phyloP scores from a whole-genome alignment of 2,888 invertebrate species.

The Xanthorhoe designata region DNA sequence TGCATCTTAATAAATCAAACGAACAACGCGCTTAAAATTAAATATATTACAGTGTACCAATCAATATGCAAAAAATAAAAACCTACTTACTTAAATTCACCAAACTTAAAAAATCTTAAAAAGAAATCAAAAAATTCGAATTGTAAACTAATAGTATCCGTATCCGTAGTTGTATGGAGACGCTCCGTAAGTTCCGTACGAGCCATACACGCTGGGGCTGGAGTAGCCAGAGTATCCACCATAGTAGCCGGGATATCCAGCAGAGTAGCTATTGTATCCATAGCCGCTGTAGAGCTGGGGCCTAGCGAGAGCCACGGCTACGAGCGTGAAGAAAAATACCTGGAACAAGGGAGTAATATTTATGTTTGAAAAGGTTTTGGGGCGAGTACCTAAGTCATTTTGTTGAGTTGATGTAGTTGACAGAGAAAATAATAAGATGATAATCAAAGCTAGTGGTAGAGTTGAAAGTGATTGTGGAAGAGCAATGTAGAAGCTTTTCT shows the following conservation, averaged over 20 bases:
- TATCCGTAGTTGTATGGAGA: slow-evolving; percentile 72
- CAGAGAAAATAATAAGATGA: too few relatives aligned
- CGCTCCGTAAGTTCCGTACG: slow-evolving; percentile 65
- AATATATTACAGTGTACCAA: slow-evolving; percentile 44
- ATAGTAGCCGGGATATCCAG: slow-evolving; percentile 66
- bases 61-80: slow-evolving; percentile 23
- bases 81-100: neutral
- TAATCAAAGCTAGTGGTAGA: too few relatives aligned
- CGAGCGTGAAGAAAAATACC: slow-evolving; percentile 75
- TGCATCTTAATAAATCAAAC: slow-evolving; percentile 23
- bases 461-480: too few relatives aligned
- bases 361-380: neutral
- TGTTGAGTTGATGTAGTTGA: too few relatives aligned
- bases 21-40: slow-evolving; percentile 27
- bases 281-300: slow-evolving; percentile 73
- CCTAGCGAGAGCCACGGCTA: slow-evolving; percentile 78
- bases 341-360: slow-evolving; percentile 51
- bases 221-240: slow-evolving; percentile 72
- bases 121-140: slow-evolving; percentile 64
- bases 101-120: slow-evolving; percentile 17
- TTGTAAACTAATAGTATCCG: slow-evolving; percentile 62
- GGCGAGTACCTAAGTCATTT: neutral
- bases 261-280: slow-evolving; percentile 64
- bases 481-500: too few relatives aligned
- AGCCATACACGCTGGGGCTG: slow-evolving; percentile 64